Evolutionary conservation across 92 coral and sea anemone species (phyloP).

Genomic region (Bergia sp.): DNA sequence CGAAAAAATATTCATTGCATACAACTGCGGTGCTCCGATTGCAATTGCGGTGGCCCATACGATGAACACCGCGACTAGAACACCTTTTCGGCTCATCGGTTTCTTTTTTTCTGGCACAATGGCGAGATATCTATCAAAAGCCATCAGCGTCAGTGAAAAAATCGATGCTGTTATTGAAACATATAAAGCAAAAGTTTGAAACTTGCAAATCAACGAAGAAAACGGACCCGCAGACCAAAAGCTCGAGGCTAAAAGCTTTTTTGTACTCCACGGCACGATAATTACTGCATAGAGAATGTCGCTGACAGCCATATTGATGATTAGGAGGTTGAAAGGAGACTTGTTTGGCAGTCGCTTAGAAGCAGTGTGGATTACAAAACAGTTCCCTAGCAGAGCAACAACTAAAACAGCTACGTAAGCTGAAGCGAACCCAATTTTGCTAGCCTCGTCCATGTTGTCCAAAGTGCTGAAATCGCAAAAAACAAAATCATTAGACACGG

Average conservation of each 20-base stretch:
- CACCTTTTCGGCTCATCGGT: constrained; percentile 40
- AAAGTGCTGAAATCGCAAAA: neutral
- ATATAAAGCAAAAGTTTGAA: constrained; percentile 25
- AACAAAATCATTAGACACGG: neutral
- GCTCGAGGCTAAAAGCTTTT: neutral
- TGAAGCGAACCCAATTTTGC: neutral
- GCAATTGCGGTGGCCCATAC: constrained; percentile 36
- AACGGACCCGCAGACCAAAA: neutral
- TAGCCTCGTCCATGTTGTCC: neutral
- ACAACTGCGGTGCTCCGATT: constrained; percentile 17
- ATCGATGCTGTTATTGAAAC: constrained; percentile 42
- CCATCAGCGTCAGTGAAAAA: constrained; percentile 28
- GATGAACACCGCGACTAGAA: neutral
- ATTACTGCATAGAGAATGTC: constrained; percentile 43
- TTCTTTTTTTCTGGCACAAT: constrained; percentile 2
- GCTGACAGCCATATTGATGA: constrained; percentile 43
- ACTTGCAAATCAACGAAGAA: constrained; percentile 7
- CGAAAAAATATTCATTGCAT: neutral
- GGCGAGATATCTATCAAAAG: constrained; percentile 52
- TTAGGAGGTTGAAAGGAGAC: constrained; percentile 37
- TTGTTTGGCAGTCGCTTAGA: constrained; percentile 6
- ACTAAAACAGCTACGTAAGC: neutral
- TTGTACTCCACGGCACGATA: constrained; percentile 13
- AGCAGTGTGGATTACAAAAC: constrained; percentile 42
- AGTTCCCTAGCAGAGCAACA: constrained; percentile 43